Base-by-base conservation (phyloP, 2,888 invertebrate genomes). In the Nemotelus nigrinus region DNA sequence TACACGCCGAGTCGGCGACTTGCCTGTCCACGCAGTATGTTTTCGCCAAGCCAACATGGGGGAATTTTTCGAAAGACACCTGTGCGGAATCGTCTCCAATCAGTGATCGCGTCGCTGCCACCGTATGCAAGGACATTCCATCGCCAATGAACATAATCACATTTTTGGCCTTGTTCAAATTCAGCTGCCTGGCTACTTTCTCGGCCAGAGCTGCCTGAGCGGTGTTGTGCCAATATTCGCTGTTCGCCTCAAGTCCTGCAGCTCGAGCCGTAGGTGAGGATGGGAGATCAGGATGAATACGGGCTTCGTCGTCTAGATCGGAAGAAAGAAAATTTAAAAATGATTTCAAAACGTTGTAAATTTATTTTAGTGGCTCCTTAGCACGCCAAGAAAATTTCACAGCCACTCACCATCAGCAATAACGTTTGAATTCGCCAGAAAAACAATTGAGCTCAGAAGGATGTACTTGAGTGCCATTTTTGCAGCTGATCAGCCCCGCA, bases 1-100 rank as follows among this genome's bases (percentile, higher is more conserved):
- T 92, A 83, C 94, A 94, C 0, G 96, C 95, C 0, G 95, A 95
- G 83, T 96, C 96, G 0, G 95, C 91, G 0, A 95, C 94, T 86
- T 95, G 93, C 4, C 89, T 88, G 82, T 94, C 91, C 0, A 94
- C 90, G 84, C 94, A 94, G 84, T 94, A 94, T 0, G 94, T 94
- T 92, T 94, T 87, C 43, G 86, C 83, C 4, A 86, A 78, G 0
- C 87, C 87, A n/a, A 84, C 81, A 81, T 89, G 88, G 0, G 92
- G 92, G 82, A 93, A 92, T 77, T 88, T 85, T 82, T 93, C 93
- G 84, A 92, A 93, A 60, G 88, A 88, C 0, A 93, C 86, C 67
- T 88, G 83, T n/a, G 87, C 85, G 74, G 91, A 90, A 84, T 92
- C 92, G 10, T 92, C 92, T 4, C 92, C 92, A 76, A 90, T 87